These are phyloP conservation scores for Eurystomus gularis DNA, from an alignment of 2,113 vertebrate genomes.

Conservation along the genomic window DNA sequence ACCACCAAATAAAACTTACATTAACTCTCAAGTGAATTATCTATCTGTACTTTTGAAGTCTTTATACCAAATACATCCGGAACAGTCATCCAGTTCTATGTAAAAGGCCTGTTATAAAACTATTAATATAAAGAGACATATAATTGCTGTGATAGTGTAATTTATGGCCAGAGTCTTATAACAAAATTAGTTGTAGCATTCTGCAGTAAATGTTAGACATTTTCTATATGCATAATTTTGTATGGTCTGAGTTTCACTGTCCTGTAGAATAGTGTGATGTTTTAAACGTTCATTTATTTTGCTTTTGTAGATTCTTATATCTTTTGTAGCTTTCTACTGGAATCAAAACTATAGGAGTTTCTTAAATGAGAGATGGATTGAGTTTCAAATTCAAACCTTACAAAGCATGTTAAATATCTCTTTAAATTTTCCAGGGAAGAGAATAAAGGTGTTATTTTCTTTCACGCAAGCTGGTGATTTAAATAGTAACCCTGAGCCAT, in stretches of 20 bases:
- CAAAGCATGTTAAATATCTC: constrained; percentile 1
- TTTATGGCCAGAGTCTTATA: background rate
- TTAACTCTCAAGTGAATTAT: background rate
- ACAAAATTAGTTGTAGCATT: background rate
- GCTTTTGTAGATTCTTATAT: background rate
- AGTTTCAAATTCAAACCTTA: constrained; percentile 31
- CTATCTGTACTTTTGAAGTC: background rate
- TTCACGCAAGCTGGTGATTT: background rate
- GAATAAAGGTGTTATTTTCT: constrained; percentile 6
- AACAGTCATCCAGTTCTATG: background rate
- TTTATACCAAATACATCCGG: background rate
- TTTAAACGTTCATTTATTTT: constrained; percentile 11
- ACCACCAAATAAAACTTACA: background rate
- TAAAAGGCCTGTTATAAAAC: background rate
- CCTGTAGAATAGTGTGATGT: background rate
- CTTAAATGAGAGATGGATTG: background rate
- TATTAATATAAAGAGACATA: background rate
- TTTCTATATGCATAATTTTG: background rate
- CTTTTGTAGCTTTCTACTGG: constrained; percentile 17
- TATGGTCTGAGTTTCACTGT: background rate
- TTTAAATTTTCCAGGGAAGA: background rate
- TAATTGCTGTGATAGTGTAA: background rate
- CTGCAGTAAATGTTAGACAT: background rate
- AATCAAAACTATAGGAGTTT: background rate
- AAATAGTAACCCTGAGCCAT: background rate